Base-by-base conservation (phyloP, 2,888 invertebrate genomes). In the Papilio gigon region DNA sequence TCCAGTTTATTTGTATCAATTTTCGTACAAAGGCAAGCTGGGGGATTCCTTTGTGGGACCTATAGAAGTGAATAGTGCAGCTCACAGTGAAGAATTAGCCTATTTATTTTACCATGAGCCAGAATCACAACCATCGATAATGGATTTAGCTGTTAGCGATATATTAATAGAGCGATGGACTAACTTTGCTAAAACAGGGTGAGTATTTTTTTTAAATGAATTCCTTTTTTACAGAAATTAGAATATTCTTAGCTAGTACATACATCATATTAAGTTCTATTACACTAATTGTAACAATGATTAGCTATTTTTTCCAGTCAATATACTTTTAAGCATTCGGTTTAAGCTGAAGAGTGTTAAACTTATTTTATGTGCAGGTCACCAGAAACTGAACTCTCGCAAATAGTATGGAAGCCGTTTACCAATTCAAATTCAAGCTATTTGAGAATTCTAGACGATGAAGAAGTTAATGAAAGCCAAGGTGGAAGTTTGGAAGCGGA, bases 171-270 rank as follows among this genome's bases (percentile, higher is more conserved):
- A 90, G 70, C 81, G 91, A 14, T 91, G 90, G 90, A 87, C 88
- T 0, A 89, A 86, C 69, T 91, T 91, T 75, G 90, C 87, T 27
- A 89, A 84, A 78, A 79, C 76, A 64, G 86, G 88, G 91, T 91
- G 76, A 77, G 84, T 73, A 59, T 60, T 33, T 62, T 44, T 20
- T 60, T 35, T 20, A 50, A 47, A 3, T 11, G 2, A 33, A n/a
- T 11, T 65, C 65, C 25, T 40, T 44, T 40, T 53, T 2, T 35
- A 30, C 12, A 30, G 14, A 12, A 12, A 37, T 14, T 14, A n/a
- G n/a, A n/a, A n/a, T n/a, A n/a, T n/a, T n/a, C n/a, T n/a, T n/a
- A n/a, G n/a, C n/a, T n/a, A n/a, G n/a, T n/a, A n/a, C n/a, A n/a
- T n/a, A n/a, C n/a, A n/a, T n/a, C n/a, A n/a, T n/a, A n/a, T n/a